These are phyloP conservation scores for Cremastinae sp. DNA, from an alignment of 2,888 invertebrate genomes.

Conservation along the genomic window DNA sequence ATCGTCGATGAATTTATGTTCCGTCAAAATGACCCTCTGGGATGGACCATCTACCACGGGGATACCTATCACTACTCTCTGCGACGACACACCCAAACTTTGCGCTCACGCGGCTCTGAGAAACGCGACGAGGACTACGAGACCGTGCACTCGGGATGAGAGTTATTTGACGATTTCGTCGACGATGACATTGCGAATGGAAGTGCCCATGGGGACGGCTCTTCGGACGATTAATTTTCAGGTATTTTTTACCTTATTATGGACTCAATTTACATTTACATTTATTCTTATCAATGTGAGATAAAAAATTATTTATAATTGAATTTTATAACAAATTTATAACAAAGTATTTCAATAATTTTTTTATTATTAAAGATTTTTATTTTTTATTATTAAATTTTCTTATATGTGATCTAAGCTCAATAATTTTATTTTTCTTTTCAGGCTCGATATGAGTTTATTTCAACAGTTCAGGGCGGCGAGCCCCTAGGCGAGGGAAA, in stretches of 20 bases:
- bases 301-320: too few species aligned
- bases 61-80: slow-evolving; percentile 72
- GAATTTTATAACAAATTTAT: too few species aligned
- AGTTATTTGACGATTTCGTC: slow-evolving; percentile 86
- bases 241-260: slow-evolving; percentile 65
- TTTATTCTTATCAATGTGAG: too few species aligned
- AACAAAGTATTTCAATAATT: too few species aligned
- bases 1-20: slow-evolving; percentile 62
- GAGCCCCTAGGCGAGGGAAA: slow-evolving; percentile 82
- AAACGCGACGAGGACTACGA: slow-evolving; percentile 87
- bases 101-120: slow-evolving; percentile 91
- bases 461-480: slow-evolving; percentile 90
- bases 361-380: too few species aligned
- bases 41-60: slow-evolving; percentile 74
- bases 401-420: too few species aligned
- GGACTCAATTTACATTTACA: too few species aligned
- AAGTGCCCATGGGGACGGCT: slow-evolving; percentile 83
- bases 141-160: slow-evolving; percentile 90
- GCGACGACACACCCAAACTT: slow-evolving; percentile 87
- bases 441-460: slow-evolving; percentile 88
- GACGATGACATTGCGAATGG: slow-evolving; percentile 75
- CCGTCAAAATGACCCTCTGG: slow-evolving; percentile 75
- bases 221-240: slow-evolving; percentile 85
- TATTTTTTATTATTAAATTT: too few species aligned
- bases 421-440: too few species aligned